Percentiles rank a stretch among this genome's conserved stretches.
Conservation (phyloP, 2,888 invertebrate genomes). For the Agrypnus murinus region DNA sequence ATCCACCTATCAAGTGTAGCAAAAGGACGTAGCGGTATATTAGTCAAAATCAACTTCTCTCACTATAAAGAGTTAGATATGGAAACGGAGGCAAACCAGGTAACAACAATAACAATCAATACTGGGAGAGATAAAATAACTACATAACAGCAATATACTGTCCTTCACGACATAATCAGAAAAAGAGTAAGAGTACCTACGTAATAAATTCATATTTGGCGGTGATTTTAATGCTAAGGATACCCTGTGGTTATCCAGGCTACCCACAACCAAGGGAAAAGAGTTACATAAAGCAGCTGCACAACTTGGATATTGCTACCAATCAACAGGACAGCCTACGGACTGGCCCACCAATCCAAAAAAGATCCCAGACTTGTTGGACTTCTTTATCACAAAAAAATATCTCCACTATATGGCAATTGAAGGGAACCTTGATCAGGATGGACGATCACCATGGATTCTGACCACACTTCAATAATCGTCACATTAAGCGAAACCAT, state of each 20-base stretch:
- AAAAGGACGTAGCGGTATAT: constrained; percentile 42
- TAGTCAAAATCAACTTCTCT: constrained; percentile 44
- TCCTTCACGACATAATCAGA: constrained; percentile 53
- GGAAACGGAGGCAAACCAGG: constrained; percentile 29
- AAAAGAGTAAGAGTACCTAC: constrained; percentile 49
- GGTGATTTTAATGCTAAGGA: constrained; percentile 3
- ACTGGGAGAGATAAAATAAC: constrained; percentile 2
- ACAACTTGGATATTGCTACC: constrained; percentile 2
- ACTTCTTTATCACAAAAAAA: constrained; percentile 54
- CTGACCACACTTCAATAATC: not conserved
- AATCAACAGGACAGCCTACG: constrained; percentile 55
- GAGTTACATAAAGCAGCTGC: constrained; percentile 15
- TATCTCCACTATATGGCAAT: constrained; percentile 35
- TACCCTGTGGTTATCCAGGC: not conserved
- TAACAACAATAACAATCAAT: constrained; percentile 36
- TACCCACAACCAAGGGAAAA: constrained; percentile 30
- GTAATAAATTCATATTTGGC: constrained; percentile 13
- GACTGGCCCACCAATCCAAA: constrained; percentile 55
- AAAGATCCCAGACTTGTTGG: constrained; percentile 50
- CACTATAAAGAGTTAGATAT: constrained; percentile 42
- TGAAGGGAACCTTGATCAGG: constrained; percentile 35
- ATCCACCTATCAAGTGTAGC: constrained; percentile 45
- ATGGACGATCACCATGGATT: too few species aligned
- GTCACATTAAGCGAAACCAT: constrained; percentile 27
- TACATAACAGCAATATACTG: constrained; percentile 48